Percentiles rank a stretch among this genome's conserved stretches.
Evolutionary conservation across 2,113 vertebrate species (phyloP).

Genomic region (Cryptotis parvus): DNA sequence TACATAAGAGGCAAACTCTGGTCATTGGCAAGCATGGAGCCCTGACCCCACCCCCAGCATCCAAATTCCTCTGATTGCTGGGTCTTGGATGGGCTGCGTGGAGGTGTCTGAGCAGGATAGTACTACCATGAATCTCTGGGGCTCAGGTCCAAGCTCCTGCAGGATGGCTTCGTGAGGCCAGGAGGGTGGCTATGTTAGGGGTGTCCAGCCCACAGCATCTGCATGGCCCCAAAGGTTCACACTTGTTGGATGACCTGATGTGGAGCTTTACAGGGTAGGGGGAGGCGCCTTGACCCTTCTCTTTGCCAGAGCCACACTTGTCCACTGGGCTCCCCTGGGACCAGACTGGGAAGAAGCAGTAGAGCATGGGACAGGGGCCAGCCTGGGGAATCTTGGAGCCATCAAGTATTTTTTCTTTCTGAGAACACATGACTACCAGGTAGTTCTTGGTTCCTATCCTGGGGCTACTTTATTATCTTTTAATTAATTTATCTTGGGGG

Average conservation of each 20-base stretch:
- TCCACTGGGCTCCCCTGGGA: background rate
- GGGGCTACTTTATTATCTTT: background rate
- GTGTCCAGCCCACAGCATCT: background rate
- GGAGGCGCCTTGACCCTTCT: background rate
- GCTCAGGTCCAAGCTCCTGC: constrained; percentile 58
- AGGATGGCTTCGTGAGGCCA: constrained; percentile 28
- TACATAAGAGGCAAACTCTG: background rate
- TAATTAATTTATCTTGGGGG: too few species aligned
- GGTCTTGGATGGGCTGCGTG: background rate
- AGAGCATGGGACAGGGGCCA: background rate
- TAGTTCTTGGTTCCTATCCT: background rate
- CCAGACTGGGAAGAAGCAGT: background rate
- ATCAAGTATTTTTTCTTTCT: background rate
- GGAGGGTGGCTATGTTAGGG: background rate
- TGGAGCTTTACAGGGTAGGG: background rate
- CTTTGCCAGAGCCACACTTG: background rate
- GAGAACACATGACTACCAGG: background rate
- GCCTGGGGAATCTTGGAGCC: background rate
- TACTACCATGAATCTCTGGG: constrained; percentile 48
- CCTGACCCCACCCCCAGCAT: background rate
- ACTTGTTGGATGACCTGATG: background rate
- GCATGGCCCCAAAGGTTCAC: too few species aligned
- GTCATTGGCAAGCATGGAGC: background rate
- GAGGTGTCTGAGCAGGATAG: constrained; percentile 68
- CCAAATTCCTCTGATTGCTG: background rate